These are phyloP conservation scores for Muricea muricata DNA, from an alignment of 92 coral and sea anemone genomes.

Conservation along the genomic window DNA sequence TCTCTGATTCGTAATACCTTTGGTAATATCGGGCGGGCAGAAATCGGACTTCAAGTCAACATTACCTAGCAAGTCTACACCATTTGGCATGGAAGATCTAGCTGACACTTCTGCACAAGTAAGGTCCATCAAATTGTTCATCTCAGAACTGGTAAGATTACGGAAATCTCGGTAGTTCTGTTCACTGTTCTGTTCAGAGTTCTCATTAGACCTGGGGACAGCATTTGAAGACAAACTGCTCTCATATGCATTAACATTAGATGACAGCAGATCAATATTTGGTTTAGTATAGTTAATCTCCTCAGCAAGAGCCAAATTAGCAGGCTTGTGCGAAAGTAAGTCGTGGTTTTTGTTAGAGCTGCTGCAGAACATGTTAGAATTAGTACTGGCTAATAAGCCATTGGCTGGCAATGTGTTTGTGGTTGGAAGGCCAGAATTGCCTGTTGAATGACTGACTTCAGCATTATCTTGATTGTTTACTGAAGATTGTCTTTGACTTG, in stretches of 20 bases:
- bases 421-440: neutral
- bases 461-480: neutral
- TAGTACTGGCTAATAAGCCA: neutral
- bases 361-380: neutral
- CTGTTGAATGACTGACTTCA: neutral
- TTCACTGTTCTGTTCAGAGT: neutral
- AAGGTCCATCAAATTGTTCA: slow-evolving; percentile 10
- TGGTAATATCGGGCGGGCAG: neutral
- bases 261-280: neutral
- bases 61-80: neutral
- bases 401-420: neutral
- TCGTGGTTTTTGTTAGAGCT: neutral
- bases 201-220: neutral
- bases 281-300: neutral
- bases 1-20: neutral
- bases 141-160: neutral
- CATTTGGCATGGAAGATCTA: neutral
- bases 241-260: neutral
- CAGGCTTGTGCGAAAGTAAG: neutral
- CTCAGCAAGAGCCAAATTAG: neutral
- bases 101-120: neutral
- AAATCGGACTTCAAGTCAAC: neutral
- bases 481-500: neutral
- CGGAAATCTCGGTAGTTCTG: neutral
- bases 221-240: neutral